Evolutionary conservation across 2,888 invertebrate species (phyloP).

Genomic region (Dione vanillae): DNA sequence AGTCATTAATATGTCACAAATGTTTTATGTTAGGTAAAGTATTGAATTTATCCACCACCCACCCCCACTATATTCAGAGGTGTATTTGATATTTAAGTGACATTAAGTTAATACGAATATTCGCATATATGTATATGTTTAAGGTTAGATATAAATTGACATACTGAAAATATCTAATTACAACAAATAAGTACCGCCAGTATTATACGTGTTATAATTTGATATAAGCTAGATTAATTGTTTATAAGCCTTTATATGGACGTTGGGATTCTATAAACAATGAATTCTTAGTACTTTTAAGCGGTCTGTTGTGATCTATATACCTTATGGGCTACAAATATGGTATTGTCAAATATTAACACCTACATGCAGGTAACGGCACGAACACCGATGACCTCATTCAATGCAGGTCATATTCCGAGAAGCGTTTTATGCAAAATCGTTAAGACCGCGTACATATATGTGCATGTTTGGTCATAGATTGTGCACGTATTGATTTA

Average conservation of each 20-base stretch:
- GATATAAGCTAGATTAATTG: background rate
- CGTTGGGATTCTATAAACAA: background rate
- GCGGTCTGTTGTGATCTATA: background rate
- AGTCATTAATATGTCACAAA: background rate
- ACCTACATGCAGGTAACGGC: slow-evolving; percentile 24
- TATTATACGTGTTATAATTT: background rate
- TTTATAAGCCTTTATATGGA: background rate
- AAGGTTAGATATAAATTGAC: background rate
- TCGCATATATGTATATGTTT: background rate
- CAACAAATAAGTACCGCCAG: background rate
- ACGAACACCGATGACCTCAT: slow-evolving; percentile 43
- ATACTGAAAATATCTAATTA: background rate
- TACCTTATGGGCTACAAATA: background rate
- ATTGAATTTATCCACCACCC: no score
- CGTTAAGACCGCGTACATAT: slow-evolving; percentile 29
- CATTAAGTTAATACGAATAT: background rate
- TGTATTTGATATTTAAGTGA: background rate
- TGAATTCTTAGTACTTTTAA: background rate
- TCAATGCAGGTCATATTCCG: slow-evolving; percentile 46
- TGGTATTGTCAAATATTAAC: slow-evolving; percentile 23
- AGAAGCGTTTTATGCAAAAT: slow-evolving; percentile 45
- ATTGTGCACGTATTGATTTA: slow-evolving; percentile 29
- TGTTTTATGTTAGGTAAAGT: background rate
- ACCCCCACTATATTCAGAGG: background rate
- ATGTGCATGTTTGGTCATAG: slow-evolving; percentile 10